Evolutionary conservation across 2,113 vertebrate genomes (phyloP).

Genomic region (Pongo pygmaeus): DNA sequence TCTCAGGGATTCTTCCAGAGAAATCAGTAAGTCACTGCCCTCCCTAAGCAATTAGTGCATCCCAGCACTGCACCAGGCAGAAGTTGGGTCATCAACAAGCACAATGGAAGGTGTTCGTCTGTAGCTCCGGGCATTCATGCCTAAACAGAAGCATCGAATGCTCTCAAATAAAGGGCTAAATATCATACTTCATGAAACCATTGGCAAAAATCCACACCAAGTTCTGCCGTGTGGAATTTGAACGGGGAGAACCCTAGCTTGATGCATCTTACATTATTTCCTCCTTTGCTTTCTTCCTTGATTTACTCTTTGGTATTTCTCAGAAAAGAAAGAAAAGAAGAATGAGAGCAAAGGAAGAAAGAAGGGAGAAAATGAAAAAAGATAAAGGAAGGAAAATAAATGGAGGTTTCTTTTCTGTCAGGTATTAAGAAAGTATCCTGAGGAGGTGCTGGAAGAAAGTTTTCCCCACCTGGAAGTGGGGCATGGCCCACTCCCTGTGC

Average conservation of each 20-base stretch:
- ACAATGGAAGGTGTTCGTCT: not conserved
- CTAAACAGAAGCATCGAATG: not conserved
- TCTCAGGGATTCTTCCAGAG: not conserved
- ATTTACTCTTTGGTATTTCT: constrained; percentile 10
- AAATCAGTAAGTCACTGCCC: not conserved
- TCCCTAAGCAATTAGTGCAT: not conserved
- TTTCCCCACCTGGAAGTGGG: too few species aligned
- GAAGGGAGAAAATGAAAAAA: not conserved
- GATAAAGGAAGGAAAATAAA: not conserved
- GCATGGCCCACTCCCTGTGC: fast-evolving
- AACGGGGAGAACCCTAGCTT: not conserved
- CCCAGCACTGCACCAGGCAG: not conserved
- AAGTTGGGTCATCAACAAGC: not conserved
- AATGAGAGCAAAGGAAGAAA: not conserved
- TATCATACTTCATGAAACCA: not conserved
- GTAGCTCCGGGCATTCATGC: not conserved
- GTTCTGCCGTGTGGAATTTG: not conserved
- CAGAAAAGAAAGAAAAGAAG: not conserved
- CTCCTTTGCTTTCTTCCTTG: not conserved
- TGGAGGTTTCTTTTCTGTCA: not conserved
- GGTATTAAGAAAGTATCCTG: not conserved
- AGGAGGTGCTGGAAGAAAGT: not conserved
- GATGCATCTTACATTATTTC: not conserved
- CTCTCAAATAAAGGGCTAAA: not conserved
- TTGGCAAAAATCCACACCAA: not conserved